Evolutionary conservation across 2,888 invertebrate species (phyloP), one percentile per base, ranked within the genome.

Genomic region (Temnothorax ravouxi): DNA sequence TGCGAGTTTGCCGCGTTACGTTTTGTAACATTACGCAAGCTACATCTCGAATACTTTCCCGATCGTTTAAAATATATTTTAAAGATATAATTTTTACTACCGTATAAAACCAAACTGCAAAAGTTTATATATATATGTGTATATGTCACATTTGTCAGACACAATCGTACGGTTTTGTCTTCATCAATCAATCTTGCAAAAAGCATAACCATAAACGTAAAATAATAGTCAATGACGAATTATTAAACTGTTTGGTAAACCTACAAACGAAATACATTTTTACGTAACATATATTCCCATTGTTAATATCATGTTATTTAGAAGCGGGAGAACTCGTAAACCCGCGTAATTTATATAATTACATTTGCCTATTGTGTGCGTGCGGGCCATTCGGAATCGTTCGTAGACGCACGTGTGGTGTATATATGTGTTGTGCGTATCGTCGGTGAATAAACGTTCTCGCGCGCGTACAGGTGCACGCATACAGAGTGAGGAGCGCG

Each of bases 361-460:
- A 91, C 90, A 89, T 90, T 87, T 88, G 87, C 84, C 88, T 89
- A 90, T 92, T 91, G 91, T 29, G 25, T 91, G 88, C 91, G 90
- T 88, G 91, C 89, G 91, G 88, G 87, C 90, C 85, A 84, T 71
- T 86, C 84, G 77, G 84, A 76, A 86, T 82, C 34, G 79, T 34
- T 34, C 69, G 84, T 83, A 85, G 86, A 85, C 88, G 86, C 85
- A 83, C 87, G 44, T 25, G 8, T 2, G 15, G 59, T 56, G 5
- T 1, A 15, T 25, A 21, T 72, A 61, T 69, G 52, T 62, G 50
- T 83, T 84, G 83, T 81, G 11, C 29, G 41, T 84, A 87, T 88
- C 82, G 87, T 79, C 83, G 62, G 67, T 86, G 85, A 83, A 84
- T 86, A 85, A 61, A 83, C 83, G 84, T 80, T 86, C 87, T 85